A percentile compares a stretch with the other conserved stretches of the same genome.
These are phyloP conservation scores for Lanistes nyassanus DNA, from an alignment of 1,140 invertebrate species.

Conservation along the genomic window DNA sequence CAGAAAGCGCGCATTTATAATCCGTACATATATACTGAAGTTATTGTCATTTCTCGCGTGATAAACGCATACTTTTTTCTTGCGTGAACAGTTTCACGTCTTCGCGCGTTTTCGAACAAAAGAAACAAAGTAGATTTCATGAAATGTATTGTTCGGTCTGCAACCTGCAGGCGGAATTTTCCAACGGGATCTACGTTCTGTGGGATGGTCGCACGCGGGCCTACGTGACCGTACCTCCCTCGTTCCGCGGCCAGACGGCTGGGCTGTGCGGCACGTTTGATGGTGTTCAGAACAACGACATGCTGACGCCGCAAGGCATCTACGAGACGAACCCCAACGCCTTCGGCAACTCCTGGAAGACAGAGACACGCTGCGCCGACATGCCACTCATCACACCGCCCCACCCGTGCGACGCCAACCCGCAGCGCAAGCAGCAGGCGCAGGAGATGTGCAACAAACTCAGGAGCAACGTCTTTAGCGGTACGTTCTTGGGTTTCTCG, in stretches of 20 bases:
- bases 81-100: no score
- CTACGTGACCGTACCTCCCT: conserved; percentile 82
- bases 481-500: conserved; percentile 31
- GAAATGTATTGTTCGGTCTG: no score
- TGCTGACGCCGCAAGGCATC: conserved; percentile 85
- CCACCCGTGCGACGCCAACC: conserved; percentile 51
- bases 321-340: conserved; percentile 77
- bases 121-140: no score
- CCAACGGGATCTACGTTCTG: conserved; percentile 81
- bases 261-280: conserved; percentile 92
- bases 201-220: conserved; percentile 76
- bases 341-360: conserved; percentile 92
- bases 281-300: conserved; percentile 87
- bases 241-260: conserved; percentile 73
- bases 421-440: conserved; percentile 50
- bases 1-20: no score
- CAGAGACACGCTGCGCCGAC: conserved; percentile 76
- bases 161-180: conserved; percentile 74
- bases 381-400: conserved; percentile 61
- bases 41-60: no score
- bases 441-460: conserved; percentile 50
- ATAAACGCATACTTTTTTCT: no score
- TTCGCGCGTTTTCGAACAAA: no score
- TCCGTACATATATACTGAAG: no score
- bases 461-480: conserved; percentile 52